Evolutionary conservation across 2,888 invertebrate species (phyloP).

Genomic region (Azorinus chamasolen): DNA sequence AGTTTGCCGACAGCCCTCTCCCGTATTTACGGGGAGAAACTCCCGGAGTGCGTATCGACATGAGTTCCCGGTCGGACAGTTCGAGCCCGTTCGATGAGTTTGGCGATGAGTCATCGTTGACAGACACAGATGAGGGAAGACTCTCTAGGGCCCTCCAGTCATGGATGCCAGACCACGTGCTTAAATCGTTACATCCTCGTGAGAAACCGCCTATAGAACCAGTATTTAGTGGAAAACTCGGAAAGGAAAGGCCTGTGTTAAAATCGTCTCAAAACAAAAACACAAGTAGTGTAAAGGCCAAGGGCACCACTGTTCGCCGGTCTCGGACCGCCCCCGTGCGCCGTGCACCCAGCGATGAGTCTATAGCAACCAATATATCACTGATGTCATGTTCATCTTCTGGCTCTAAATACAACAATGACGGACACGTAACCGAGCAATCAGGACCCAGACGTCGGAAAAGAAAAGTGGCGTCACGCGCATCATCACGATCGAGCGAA

Average conservation of each 20-base stretch:
- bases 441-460: conserved; percentile 24
- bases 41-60: conserved; percentile 40
- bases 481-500: conserved; percentile 27
- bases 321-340: conserved; percentile 29
- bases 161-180: conserved; percentile 76
- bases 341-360: conserved; percentile 73
- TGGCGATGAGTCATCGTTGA: conserved; percentile 10
- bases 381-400: conserved; percentile 69
- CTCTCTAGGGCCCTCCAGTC: conserved; percentile 70
- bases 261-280: not conserved
- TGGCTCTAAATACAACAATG: conserved; percentile 18
- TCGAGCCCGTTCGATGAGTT: conserved; percentile 32
- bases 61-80: conserved; percentile 41
- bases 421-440: conserved; percentile 22
- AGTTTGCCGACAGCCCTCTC: conserved; percentile 44
- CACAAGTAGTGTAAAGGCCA: not conserved
- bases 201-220: conserved; percentile 67
- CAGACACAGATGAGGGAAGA: conserved; percentile 69
- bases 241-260: conserved; percentile 36
- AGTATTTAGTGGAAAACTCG: conserved; percentile 74
- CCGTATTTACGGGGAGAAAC: conserved; percentile 38
- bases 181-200: conserved; percentile 64
- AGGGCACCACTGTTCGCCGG: not conserved
- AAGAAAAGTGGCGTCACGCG: conserved; percentile 34
- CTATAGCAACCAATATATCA: conserved; percentile 72